These are phyloP conservation scores for Watsonalla binaria DNA, from an alignment of 2,888 invertebrate species.

Conservation along the genomic window DNA sequence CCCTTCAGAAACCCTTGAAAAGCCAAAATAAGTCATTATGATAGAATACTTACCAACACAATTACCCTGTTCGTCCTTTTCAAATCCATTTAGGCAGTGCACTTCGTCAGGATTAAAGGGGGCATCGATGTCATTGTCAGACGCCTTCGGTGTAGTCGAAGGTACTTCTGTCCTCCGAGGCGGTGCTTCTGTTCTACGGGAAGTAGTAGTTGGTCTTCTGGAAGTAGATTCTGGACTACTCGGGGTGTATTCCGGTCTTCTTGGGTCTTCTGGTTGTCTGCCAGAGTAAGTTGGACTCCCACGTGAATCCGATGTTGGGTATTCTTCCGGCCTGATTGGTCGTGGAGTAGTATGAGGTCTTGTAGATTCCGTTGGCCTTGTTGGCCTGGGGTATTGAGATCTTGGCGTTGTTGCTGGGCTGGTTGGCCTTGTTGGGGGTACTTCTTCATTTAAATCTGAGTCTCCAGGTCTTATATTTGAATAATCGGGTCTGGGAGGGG, in stretches of 20 bases:
- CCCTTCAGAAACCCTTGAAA: no score
- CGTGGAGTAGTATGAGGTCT: background rate
- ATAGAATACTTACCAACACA: slow-evolving; percentile 77
- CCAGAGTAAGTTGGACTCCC: background rate
- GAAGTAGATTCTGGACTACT: slow-evolving; percentile 12
- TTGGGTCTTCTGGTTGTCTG: background rate
- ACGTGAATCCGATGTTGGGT: background rate
- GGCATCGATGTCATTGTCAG: slow-evolving; percentile 25
- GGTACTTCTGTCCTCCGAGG: slow-evolving; percentile 14
- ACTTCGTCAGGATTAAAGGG: slow-evolving; percentile 45
- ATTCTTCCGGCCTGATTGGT: slow-evolving; percentile 7
- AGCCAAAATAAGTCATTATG: no score
- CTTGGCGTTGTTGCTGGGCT: slow-evolving; percentile 12
- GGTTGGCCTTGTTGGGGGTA: slow-evolving; percentile 8
- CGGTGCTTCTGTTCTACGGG: slow-evolving; percentile 20
- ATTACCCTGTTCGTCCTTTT: slow-evolving; percentile 71
- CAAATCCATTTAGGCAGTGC: slow-evolving; percentile 74
- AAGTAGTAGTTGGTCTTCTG: slow-evolving; percentile 13
- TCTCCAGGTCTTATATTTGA: slow-evolving; percentile 7
- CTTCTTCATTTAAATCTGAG: slow-evolving; percentile 4
- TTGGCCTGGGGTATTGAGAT: slow-evolving; percentile 13
- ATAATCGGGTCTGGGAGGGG: slow-evolving; percentile 18
- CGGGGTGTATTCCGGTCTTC: slow-evolving; percentile 4
- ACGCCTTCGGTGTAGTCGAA: slow-evolving; percentile 6
- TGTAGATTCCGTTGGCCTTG: slow-evolving; percentile 17